Percentiles rank a stretch among this genome's conserved stretches.
Evolutionary conservation across 2,797 vertebrate genomes (phyloP).

Genomic region (Premnoplex brunnescens): DNA sequence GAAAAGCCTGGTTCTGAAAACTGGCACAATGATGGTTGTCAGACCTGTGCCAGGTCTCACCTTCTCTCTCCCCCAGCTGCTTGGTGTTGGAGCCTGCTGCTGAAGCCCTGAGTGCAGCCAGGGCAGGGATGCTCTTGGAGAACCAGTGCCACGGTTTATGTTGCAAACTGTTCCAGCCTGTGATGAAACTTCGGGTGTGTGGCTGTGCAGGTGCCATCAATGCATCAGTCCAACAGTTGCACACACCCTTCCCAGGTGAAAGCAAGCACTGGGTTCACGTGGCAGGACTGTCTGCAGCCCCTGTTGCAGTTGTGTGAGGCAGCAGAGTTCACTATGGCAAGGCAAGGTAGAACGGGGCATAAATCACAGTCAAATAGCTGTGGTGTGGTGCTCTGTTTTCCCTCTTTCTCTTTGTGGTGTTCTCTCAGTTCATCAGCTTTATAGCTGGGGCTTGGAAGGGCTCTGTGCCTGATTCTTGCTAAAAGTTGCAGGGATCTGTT

Average conservation of each 20-base stretch:
- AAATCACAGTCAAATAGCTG: not conserved
- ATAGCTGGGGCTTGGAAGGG: not conserved
- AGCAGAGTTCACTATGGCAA: not conserved
- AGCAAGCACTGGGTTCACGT: not conserved
- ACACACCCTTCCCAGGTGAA: accelerated
- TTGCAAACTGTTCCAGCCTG: accelerated
- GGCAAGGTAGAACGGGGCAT: not conserved
- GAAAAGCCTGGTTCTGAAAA: not conserved
- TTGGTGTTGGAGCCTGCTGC: not conserved
- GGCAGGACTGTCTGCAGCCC: not conserved
- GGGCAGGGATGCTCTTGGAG: not conserved
- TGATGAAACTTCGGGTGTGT: accelerated
- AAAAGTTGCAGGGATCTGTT: not conserved
- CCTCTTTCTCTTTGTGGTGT: not conserved
- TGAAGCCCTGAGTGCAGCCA: not conserved
- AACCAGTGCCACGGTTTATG: accelerated
- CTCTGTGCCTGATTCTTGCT: not conserved
- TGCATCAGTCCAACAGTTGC: not conserved
- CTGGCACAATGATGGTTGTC: not conserved
- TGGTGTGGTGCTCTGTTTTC: not conserved
- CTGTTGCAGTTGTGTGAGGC: accelerated
- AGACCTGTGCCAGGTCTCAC: not conserved
- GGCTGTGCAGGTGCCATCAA: not conserved
- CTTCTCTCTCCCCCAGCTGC: not conserved
- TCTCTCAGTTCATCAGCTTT: conserved; percentile 42